Evolutionary conservation across 1,140 invertebrate species (phyloP).

Genomic region (Charaxes varanes): DNA sequence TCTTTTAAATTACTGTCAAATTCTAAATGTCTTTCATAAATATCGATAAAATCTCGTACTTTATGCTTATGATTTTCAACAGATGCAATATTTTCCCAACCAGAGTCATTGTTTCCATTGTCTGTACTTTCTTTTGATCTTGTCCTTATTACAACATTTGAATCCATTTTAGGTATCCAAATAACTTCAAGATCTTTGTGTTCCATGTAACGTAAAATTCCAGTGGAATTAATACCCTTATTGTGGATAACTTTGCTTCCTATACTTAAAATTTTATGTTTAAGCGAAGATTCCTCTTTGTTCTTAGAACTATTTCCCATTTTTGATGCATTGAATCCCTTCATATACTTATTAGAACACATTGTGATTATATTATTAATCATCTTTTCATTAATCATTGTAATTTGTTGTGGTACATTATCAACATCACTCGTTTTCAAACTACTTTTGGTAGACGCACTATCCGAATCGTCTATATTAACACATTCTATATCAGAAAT

Average conservation of each 20-base stretch:
- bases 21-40: conserved; percentile 4
- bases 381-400: conserved; percentile 7
- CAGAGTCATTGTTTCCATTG: conserved; percentile 16
- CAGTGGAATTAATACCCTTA: conserved; percentile 40
- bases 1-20: background rate
- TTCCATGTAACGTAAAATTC: conserved; percentile 50
- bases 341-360: conserved; percentile 35
- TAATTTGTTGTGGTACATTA: background rate
- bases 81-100: conserved; percentile 26
- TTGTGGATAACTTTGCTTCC: conserved; percentile 48
- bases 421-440: conserved; percentile 1
- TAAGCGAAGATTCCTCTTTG: conserved; percentile 28
- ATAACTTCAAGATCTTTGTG: conserved; percentile 45
- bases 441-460: conserved; percentile 11
- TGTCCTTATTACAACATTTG: conserved; percentile 31
- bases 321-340: conserved; percentile 19
- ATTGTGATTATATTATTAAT: conserved; percentile 26
- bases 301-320: conserved; percentile 11
- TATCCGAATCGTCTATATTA: conserved; percentile 40
- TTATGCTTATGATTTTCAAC: conserved; percentile 1
- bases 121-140: conserved; percentile 20
- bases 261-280: conserved; percentile 56
- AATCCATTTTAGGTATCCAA: conserved; percentile 28
- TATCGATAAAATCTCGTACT: conserved; percentile 5
- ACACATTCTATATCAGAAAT: conserved; percentile 31